A percentile compares a stretch with the other conserved stretches of the same genome.
phyloP scores from a whole-genome alignment of 2,113 vertebrate genomes.

The Protobothrops flavoviridis region DNA sequence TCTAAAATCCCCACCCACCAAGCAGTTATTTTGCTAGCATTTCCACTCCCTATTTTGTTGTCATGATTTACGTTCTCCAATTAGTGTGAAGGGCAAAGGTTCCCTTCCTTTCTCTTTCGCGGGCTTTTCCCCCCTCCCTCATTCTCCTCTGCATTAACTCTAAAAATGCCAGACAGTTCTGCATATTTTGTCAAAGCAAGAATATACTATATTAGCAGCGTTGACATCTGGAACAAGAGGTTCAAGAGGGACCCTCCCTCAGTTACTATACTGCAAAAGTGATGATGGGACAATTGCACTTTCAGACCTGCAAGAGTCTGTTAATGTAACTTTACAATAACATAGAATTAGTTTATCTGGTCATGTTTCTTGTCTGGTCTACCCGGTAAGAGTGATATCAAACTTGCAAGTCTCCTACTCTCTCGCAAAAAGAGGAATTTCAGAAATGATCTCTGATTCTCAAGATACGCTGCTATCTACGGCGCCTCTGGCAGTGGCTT shows the following conservation, averaged over 20 bases:
- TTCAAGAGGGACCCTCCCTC: not conserved
- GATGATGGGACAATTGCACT: not conserved
- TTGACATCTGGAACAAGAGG: not conserved
- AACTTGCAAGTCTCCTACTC: not conserved
- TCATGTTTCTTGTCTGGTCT: not conserved
- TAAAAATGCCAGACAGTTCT: too few relatives aligned
- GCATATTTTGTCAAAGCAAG: too few relatives aligned
- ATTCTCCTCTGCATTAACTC: too few relatives aligned
- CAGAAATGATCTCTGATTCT: not conserved
- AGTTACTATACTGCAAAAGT: not conserved
- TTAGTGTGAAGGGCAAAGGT: too few relatives aligned
- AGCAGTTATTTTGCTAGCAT: too few relatives aligned
- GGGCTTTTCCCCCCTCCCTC: too few relatives aligned
- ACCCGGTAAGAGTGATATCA: not conserved
- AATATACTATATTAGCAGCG: too few relatives aligned
- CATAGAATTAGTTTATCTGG: not conserved
- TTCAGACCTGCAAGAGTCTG: not conserved
- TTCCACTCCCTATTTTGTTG: too few relatives aligned
- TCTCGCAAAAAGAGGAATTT: not conserved
- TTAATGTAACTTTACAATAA: not conserved
- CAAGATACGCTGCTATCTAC: not conserved
- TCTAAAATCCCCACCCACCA: too few relatives aligned
- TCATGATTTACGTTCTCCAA: too few relatives aligned
- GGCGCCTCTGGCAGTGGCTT: not conserved
- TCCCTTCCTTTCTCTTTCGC: too few relatives aligned